Conservation (phyloP, 1,140 invertebrate species). For the Drosophila watanabei region DNA sequence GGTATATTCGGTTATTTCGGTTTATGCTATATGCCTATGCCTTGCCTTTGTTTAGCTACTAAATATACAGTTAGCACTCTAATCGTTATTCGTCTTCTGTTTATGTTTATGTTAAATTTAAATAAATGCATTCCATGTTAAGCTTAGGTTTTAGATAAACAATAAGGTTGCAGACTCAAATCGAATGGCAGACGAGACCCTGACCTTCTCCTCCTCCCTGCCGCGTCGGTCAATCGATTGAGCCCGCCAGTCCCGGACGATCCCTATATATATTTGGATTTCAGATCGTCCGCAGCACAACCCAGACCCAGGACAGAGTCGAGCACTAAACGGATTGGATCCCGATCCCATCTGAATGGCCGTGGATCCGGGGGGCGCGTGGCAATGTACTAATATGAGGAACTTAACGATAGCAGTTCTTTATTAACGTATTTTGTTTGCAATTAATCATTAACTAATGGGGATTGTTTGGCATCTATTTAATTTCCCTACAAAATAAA, state of each 20-base stretch:
- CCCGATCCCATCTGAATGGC: slow-evolving; percentile 3
- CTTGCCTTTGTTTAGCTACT: slow-evolving; percentile 71
- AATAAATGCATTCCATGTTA: slow-evolving; percentile 68
- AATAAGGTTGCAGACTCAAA: slow-evolving; percentile 54
- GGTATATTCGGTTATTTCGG: slow-evolving; percentile 21
- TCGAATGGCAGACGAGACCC: slow-evolving; percentile 7
- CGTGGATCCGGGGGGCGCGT: not conserved
- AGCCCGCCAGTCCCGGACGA: slow-evolving; percentile 53
- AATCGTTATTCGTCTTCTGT: not conserved
- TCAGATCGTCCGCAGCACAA: slow-evolving; percentile 49
- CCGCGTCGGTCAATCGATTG: slow-evolving; percentile 28
- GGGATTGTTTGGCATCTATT: slow-evolving; percentile 17
- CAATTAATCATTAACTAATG: slow-evolving; percentile 20
- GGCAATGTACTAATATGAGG: not conserved
- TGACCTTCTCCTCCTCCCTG: too few species aligned
- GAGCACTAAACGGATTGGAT: slow-evolving; percentile 41
- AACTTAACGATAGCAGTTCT: slow-evolving; percentile 25
- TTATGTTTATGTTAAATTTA: slow-evolving; percentile 33
- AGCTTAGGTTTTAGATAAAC: slow-evolving; percentile 62
- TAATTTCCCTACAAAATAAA: slow-evolving; percentile 8
- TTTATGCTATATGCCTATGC: slow-evolving; percentile 46
- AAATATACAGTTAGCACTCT: slow-evolving; percentile 69
- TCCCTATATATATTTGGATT: slow-evolving; percentile 9
- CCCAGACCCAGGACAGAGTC: slow-evolving; percentile 56
- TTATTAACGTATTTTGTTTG: slow-evolving; percentile 8